Conservation (phyloP, 2,888 invertebrate genomes). For the Xestia ashworthii region DNA sequence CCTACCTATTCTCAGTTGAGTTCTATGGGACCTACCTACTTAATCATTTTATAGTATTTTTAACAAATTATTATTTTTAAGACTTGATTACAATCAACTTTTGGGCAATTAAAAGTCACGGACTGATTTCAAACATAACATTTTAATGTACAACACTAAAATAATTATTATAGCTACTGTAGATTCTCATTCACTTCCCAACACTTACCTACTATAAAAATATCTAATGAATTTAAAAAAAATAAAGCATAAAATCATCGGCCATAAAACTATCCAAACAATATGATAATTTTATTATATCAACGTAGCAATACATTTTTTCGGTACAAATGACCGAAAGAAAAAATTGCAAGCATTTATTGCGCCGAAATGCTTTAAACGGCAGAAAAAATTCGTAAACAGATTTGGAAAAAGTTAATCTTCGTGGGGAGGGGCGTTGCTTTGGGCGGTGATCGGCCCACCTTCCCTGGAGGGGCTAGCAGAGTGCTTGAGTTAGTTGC, state of each 20-base stretch:
- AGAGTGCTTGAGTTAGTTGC: slow-evolving; percentile 78
- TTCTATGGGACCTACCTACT: not conserved
- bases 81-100: slow-evolving; percentile 1
- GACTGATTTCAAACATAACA: slow-evolving; percentile 27
- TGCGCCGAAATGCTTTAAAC: slow-evolving; percentile 71
- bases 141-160: slow-evolving; percentile 14
- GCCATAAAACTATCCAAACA: slow-evolving; percentile 61
- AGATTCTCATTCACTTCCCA: slow-evolving; percentile 16
- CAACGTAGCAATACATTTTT: slow-evolving; percentile 55
- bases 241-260: slow-evolving; percentile 45
- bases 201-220: slow-evolving; percentile 29
- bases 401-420: slow-evolving; percentile 73
- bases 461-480: slow-evolving; percentile 70
- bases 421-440: slow-evolving; percentile 75
- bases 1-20: not conserved
- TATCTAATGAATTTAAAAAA: slow-evolving; percentile 41
- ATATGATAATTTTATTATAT: slow-evolving; percentile 64
- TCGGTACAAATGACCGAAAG: slow-evolving; percentile 61
- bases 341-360: slow-evolving; percentile 67
- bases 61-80: slow-evolving; percentile 2
- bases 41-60: slow-evolving; percentile 12
- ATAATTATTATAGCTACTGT: slow-evolving; percentile 27
- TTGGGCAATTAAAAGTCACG: slow-evolving; percentile 28
- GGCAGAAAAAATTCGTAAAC: slow-evolving; percentile 76
- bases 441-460: slow-evolving; percentile 75